Evolutionary conservation across 2,797 vertebrate genomes (phyloP).

Genomic region (Chelonia mydas): DNA sequence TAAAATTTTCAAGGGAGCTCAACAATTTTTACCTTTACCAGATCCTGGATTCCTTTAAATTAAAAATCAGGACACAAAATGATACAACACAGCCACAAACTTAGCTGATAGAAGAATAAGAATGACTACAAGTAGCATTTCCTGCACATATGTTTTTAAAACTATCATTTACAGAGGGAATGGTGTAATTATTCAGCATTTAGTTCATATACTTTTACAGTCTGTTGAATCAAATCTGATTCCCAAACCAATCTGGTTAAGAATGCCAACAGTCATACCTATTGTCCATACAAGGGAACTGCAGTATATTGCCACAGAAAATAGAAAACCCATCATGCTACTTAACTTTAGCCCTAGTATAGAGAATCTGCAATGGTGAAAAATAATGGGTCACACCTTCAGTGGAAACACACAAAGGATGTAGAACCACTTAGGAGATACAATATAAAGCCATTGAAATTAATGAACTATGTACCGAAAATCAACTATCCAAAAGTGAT

Average conservation of each 20-base stretch:
- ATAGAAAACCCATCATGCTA: not conserved
- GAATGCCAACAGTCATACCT: not conserved
- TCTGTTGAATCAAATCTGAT: not conserved
- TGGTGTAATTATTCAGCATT: not conserved
- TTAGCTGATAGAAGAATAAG: not conserved
- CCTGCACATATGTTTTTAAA: not conserved
- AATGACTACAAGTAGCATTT: not conserved
- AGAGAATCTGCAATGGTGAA: not conserved
- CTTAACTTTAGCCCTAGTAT: not conserved
- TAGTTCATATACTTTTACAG: not conserved
- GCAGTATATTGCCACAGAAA: not conserved
- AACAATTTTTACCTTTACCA: not conserved
- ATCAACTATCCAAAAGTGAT: not conserved
- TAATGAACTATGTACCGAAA: not conserved
- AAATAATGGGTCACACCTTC: not conserved
- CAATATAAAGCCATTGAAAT: rapidly evolving
- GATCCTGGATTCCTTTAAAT: not conserved
- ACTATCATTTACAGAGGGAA: not conserved
- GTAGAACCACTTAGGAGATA: not conserved
- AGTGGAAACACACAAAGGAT: not conserved
- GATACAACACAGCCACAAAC: not conserved
- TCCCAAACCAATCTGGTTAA: rapidly evolving
- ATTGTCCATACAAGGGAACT: not conserved
- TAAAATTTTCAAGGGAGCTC: not conserved
- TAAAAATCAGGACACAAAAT: not conserved